A percentile compares a stretch with the other conserved stretches of the same genome.
These are phyloP conservation scores for Hippocampus barbouri DNA, from an alignment of 2,113 vertebrate species.

Conservation along the genomic window DNA sequence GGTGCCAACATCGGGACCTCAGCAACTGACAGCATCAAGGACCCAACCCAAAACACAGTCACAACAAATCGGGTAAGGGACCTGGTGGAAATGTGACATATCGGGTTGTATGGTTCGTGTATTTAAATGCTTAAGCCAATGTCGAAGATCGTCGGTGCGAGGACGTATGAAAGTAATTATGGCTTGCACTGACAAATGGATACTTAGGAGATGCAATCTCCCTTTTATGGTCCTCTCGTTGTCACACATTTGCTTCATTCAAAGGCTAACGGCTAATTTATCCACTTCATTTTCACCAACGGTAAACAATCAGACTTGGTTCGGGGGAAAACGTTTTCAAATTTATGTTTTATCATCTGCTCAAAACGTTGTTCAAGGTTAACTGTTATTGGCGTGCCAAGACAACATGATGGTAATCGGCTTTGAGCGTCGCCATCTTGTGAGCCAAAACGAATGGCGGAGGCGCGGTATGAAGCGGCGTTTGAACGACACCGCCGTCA, in stretches of 20 bases:
- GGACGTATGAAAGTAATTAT: not conserved
- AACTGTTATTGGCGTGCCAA: not conserved
- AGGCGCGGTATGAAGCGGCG: not conserved
- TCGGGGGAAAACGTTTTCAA: not conserved
- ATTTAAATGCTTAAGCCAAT: not conserved
- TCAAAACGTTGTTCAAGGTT: not conserved
- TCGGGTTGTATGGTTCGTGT: not conserved
- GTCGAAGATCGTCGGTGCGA: not conserved
- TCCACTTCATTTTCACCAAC: not conserved
- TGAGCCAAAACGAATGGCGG: not conserved
- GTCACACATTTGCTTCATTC: not conserved
- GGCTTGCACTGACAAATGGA: not conserved
- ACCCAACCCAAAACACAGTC: too few species aligned
- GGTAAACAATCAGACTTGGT: not conserved
- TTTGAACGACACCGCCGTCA: not conserved
- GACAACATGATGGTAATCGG: not conserved
- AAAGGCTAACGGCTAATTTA: not conserved
- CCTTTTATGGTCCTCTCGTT: not conserved
- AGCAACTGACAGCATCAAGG: too few species aligned
- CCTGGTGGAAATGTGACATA: too few species aligned
- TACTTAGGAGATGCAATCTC: not conserved
- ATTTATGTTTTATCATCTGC: not conserved
- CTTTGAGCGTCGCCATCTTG: not conserved
- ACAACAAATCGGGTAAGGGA: too few species aligned
- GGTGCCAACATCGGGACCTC: too few species aligned